Evolutionary conservation across 2,797 vertebrate species (phyloP), one percentile per base, ranked within the genome.

Genomic region (Sitta carolinensis): DNA sequence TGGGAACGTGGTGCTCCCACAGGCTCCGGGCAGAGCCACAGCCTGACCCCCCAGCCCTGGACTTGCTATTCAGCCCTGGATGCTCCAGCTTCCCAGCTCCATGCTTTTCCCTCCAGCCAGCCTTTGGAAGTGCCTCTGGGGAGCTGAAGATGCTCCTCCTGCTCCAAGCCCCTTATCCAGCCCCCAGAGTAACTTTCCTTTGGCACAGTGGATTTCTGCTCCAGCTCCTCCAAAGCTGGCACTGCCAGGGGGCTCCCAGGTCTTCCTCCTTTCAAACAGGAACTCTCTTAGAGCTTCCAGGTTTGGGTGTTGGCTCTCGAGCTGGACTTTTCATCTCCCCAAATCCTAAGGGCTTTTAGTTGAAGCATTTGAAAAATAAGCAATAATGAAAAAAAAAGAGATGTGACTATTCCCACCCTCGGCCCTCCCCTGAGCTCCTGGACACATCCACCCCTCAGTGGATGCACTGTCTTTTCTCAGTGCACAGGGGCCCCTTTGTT

Each of bases 401-500:
- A 48, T 38, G 55, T 70, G 64, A 64, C 50, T 83, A 10, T 91
- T 95, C 93, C 67, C 70, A 73, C 34, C n/a, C 77, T 19, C 0
- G 38, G 54, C 83, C 27, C 62, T 67, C 5, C 78, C 64, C 67
- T 17, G 38, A 52, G 84, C 70, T 72, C 51, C 26, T 8, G 42
- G 91, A 20, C 58, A 86, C 67, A 42, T 25, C 43, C 27, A 25
- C 19, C 45, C 27, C 87, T 89, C 87, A 42, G 48, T 32, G 86
- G 66, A 72, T 21, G 42, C 36, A 1, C 66, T 45, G 93, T 30
- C 58, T 51, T 67, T 20, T 75, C 84, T 16, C 13, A 1, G n/a
- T 2, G 32, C 81, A 96, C 89, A 96, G 91, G 32, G 25, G 19
- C 72, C 42, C 43, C 73, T 96, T 87, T 93, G 94, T 93, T 62